Evolutionary conservation across 2,797 vertebrate genomes (phyloP), one percentile per base, ranked within the genome.

Genomic region (Sus cebifrons): DNA sequence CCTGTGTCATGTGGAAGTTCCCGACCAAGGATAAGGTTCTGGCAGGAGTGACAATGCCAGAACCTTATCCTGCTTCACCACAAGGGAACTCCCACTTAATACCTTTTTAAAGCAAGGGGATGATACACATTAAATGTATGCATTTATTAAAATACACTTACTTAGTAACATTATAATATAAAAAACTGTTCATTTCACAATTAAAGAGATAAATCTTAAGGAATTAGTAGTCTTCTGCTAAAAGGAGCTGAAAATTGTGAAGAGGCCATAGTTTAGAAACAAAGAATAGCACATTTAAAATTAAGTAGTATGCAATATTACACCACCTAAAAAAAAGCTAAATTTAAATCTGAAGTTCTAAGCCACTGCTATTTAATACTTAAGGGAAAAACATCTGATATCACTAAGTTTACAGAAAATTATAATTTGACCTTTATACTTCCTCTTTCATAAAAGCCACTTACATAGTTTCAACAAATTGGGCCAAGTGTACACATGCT

Each of bases 181-280:
- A 52, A 87, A 94, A 95, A n/a, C 4, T 36, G 23, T 64, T 91
- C 21, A 79, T 14, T 17, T 73, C 56, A 91, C 64, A 95, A 89
- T 71, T 79, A 93, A 92, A 94, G 36, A 91, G 3, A 85, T 36
- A 68, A 85, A 83, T 85, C 27, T 89, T 94, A 89, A 93, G 36
- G 23, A 68, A 89, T 49, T 40, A 73, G 13, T 83, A 86, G 40
- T 81, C 67, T 95, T 93, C 74, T 94, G 56, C 12, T 54, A 16
- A 9, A 91, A 79, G 56, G 5, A 60, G 14, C 71, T 71, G 29
- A 49, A 92, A 91, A 62, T 78, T 86, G 85, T 93, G 52, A 94
- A 71, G 13, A 73, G n/a, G 3, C 9, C 32, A 74, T 56, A 87
- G 75, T 82, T 86, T 84, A 86, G 91, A 56, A 95, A 79, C n/a